Conservation (phyloP, 2,888 invertebrate species). For the Dastarcus helophoroides region DNA sequence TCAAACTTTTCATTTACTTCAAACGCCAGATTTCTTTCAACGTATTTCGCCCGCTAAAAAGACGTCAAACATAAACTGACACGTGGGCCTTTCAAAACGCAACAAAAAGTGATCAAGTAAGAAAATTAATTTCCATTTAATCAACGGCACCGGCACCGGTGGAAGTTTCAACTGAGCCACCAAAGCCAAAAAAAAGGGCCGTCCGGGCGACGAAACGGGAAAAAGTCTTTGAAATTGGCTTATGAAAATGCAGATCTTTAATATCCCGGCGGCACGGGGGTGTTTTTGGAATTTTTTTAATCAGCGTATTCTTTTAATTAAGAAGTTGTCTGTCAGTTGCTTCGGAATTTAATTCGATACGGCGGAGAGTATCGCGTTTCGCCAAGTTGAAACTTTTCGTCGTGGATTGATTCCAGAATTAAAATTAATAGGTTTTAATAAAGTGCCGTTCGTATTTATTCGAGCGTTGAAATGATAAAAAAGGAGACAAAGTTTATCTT, state of each 20-base stretch:
- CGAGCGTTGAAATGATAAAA: no score
- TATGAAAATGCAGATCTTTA: constrained; percentile 14
- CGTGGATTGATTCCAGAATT: no score
- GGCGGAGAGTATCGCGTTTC: constrained; percentile 19
- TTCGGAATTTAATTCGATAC: constrained; percentile 25
- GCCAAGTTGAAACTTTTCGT: no score
- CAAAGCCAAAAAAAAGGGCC: neutral
- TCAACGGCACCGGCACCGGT: neutral
- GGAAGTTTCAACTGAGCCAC: neutral
- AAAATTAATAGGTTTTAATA: no score
- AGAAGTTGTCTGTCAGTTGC: constrained; percentile 17
- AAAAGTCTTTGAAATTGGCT: constrained; percentile 15
- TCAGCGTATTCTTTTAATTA: constrained; percentile 23
- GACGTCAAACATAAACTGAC: no score
- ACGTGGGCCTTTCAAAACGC: no score
- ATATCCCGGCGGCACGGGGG: constrained; percentile 16
- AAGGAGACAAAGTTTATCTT: no score
- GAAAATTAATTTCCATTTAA: neutral
- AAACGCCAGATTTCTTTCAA: no score
- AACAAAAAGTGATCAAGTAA: no score
- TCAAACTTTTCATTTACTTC: no score
- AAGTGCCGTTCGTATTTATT: no score
- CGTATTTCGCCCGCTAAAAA: no score
- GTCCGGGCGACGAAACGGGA: constrained; percentile 11
- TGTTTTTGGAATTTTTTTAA: constrained; percentile 19